These are phyloP conservation scores for Halcyon senegalensis DNA, from an alignment of 2,113 vertebrate species.

Conservation along the genomic window DNA sequence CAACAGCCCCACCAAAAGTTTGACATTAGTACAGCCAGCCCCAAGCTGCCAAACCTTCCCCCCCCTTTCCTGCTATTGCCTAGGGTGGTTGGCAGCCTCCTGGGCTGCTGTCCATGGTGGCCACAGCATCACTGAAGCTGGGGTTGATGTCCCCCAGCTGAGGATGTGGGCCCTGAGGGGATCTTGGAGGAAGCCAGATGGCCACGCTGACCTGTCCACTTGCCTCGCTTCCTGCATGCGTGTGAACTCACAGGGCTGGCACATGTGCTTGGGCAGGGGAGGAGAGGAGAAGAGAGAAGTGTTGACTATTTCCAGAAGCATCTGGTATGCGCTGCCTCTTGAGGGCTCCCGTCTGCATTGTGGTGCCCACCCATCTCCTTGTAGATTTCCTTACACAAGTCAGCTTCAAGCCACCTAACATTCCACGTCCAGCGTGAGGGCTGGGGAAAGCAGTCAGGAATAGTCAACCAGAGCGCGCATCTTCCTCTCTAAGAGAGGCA, in stretches of 20 bases:
- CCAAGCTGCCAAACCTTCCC: background rate
- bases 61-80: background rate
- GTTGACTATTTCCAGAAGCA: background rate
- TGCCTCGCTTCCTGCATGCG: background rate
- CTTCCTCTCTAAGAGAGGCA: background rate
- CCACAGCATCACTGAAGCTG: background rate
- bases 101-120: rapidly evolving
- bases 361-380: background rate
- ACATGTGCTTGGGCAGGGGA: rapidly evolving
- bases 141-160: background rate
- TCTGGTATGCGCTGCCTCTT: rapidly evolving
- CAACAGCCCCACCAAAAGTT: background rate
- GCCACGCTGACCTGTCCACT: rapidly evolving
- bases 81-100: background rate
- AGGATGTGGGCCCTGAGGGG: rapidly evolving
- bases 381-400: background rate
- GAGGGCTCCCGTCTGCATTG: rapidly evolving
- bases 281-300: background rate
- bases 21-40: background rate
- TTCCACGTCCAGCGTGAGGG: rapidly evolving
- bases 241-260: rapidly evolving
- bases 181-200: background rate
- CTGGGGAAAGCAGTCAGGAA: background rate
- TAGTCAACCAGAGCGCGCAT: background rate
- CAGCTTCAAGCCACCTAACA: rapidly evolving